Evolutionary conservation across 2,113 vertebrate genomes (phyloP).

Genomic region (Montifringilla adamsi): DNA sequence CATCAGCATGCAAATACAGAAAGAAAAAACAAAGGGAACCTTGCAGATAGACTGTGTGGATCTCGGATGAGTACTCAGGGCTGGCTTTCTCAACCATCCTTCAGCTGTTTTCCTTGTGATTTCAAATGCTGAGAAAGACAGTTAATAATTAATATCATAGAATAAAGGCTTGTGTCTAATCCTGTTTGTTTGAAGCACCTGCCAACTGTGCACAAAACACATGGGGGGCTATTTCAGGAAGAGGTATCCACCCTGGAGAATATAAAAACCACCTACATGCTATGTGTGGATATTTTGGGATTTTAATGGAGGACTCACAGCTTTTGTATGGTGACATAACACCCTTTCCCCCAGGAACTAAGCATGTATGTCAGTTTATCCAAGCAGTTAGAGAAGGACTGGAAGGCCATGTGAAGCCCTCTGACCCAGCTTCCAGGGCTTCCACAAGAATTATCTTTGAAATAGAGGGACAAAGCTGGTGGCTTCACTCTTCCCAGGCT

Average conservation of each 20-base stretch:
- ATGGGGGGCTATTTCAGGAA: not conserved
- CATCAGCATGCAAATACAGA: not conserved
- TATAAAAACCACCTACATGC: not conserved
- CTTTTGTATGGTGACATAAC: not conserved
- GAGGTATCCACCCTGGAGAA: not conserved
- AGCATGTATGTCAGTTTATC: not conserved
- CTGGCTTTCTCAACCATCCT: not conserved
- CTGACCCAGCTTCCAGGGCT: not conserved
- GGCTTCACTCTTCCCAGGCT: not conserved
- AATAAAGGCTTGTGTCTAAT: not conserved
- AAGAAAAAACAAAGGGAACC: not conserved
- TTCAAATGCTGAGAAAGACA: not conserved
- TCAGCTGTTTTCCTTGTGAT: not conserved
- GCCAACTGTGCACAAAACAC: not conserved
- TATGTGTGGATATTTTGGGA: not conserved
- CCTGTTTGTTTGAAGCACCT: not conserved
- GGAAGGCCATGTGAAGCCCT: not conserved
- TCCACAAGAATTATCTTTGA: not conserved
- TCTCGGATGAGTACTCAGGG: not conserved
- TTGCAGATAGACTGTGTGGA: not conserved
- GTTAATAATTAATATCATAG: slow-evolving; percentile 12
- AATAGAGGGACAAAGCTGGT: not conserved
- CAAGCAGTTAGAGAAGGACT: not conserved
- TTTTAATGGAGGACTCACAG: not conserved
- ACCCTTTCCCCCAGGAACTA: not conserved